These are phyloP conservation scores for Trichopoda pennipes DNA, from an alignment of 2,888 invertebrate genomes.

Conservation along the genomic window DNA sequence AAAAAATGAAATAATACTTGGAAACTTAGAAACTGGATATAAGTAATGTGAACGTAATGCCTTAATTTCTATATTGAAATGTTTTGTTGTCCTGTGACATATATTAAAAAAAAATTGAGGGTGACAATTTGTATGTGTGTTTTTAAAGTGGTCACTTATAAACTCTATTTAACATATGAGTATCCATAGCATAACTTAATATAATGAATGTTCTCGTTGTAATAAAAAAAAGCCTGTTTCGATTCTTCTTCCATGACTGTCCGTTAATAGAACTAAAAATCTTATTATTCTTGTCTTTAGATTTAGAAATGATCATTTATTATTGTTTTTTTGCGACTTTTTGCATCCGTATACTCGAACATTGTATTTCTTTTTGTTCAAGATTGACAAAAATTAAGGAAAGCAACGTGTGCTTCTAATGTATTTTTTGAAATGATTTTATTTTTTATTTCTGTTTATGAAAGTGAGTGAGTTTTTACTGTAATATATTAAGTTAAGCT, in stretches of 20 bases:
- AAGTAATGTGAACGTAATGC: slow-evolving; percentile 37
- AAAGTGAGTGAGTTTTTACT: slow-evolving; percentile 24
- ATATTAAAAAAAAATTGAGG: slow-evolving; percentile 28
- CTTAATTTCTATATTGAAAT: slow-evolving; percentile 41
- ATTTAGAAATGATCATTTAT: slow-evolving; percentile 77
- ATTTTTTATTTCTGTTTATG: slow-evolving; percentile 48
- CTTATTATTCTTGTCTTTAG: slow-evolving; percentile 72
- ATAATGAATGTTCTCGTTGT: slow-evolving; percentile 30
- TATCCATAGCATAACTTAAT: slow-evolving; percentile 50
- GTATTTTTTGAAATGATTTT: slow-evolving; percentile 72
- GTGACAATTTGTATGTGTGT: slow-evolving; percentile 40
- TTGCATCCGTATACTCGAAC: not conserved
- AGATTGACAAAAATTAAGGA: slow-evolving; percentile 25
- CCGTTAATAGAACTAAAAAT: slow-evolving; percentile 73
- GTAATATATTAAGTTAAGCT: slow-evolving; percentile 61
- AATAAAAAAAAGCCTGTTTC: slow-evolving; percentile 8
- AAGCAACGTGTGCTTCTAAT: slow-evolving; percentile 76
- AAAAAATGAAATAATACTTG: slow-evolving; percentile 49
- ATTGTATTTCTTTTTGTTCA: slow-evolving; percentile 24
- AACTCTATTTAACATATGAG: slow-evolving; percentile 54
- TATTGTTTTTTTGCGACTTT: slow-evolving; percentile 66
- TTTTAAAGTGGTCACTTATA: slow-evolving; percentile 60
- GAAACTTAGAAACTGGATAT: not conserved
- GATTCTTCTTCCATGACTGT: slow-evolving; percentile 2
- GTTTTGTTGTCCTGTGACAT: not conserved